phyloP scores from a whole-genome alignment of 2,888 invertebrate species.

The Pandemis cinnamomeana region DNA sequence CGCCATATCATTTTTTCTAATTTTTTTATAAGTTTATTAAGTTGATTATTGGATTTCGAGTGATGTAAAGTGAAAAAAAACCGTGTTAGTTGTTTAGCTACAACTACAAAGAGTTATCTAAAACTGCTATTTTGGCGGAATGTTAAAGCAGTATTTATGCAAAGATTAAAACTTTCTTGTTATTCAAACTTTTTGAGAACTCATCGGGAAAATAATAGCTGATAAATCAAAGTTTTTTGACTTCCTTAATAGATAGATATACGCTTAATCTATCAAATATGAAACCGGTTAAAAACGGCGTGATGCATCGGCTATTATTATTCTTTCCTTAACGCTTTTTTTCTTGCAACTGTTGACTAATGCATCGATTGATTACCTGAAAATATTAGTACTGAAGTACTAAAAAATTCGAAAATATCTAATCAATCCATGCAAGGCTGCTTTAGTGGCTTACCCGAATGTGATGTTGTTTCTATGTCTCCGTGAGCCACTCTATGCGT shows the following conservation, averaged over 20 bases:
- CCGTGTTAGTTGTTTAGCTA: no score
- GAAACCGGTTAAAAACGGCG: neutral
- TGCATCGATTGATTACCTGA: slow-evolving; percentile 16
- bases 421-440: slow-evolving; percentile 12
- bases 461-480: slow-evolving; percentile 19
- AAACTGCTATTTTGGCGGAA: no score
- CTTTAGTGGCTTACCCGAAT: slow-evolving; percentile 14
- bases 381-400: no score
- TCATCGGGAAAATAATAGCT: neutral
- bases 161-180: neutral
- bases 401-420: no score
- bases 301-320: slow-evolving; percentile 11
- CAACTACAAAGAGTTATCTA: neutral
- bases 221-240: neutral
- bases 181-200: neutral
- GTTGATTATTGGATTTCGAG: no score
- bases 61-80: no score
- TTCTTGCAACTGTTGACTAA: slow-evolving; percentile 2
- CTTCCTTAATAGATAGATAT: no score
- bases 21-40: no score
- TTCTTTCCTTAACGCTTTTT: slow-evolving; percentile 18
- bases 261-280: no score
- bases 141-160: neutral
- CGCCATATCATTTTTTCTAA: no score
- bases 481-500: slow-evolving; percentile 6